These are phyloP conservation scores for Eubasilissa regina DNA, from an alignment of 1,140 invertebrate species.

Conservation along the genomic window DNA sequence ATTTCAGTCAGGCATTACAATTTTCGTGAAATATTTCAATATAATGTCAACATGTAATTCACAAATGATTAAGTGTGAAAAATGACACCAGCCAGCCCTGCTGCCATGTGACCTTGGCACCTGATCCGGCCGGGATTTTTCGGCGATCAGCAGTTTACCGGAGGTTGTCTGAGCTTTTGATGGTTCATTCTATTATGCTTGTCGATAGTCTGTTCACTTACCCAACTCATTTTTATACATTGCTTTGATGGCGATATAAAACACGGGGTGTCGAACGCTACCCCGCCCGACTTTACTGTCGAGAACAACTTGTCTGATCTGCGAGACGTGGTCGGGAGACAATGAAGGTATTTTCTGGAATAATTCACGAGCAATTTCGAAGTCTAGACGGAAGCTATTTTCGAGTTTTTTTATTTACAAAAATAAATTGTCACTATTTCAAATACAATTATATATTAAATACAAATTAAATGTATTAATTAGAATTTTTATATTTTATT, in stretches of 20 bases:
- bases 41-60: too few relatives aligned
- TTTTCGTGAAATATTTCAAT: too few relatives aligned
- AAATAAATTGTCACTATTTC: too few relatives aligned
- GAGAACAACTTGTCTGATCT: conserved; percentile 47
- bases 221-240: conserved; percentile 29
- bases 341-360: conserved; percentile 37
- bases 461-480: too few relatives aligned
- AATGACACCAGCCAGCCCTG: neutral
- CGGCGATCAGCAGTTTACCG: conserved; percentile 49
- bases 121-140: conserved; percentile 49
- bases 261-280: conserved; percentile 58
- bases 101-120: conserved; percentile 53
- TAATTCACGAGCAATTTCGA: conserved; percentile 50
- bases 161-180: conserved; percentile 54
- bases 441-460: neutral
- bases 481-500: too few relatives aligned
- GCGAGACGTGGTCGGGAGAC: conserved; percentile 21
- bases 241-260: conserved; percentile 58
- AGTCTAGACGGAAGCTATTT: neutral
- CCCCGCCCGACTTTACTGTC: conserved; percentile 34
- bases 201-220: conserved; percentile 49
- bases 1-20: too few relatives aligned
- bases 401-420: too few relatives aligned
- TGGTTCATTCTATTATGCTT: conserved; percentile 59
- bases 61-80: neutral